Percentiles rank a stretch among this genome's conserved stretches.
Conservation (phyloP, 2,888 invertebrate species). For the Dasysyrphus albostriatus region DNA sequence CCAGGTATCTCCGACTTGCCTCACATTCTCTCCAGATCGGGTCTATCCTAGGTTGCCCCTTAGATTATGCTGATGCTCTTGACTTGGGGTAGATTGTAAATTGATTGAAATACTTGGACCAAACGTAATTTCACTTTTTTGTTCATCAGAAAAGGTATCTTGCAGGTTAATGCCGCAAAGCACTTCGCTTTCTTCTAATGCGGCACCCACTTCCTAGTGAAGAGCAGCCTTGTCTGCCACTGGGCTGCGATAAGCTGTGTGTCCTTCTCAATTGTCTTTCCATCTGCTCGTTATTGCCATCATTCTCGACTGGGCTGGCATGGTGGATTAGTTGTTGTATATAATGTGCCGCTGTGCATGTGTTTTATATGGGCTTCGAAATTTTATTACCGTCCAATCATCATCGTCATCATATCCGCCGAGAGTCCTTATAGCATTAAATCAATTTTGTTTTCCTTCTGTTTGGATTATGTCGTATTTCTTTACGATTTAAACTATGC, state of each 20-base stretch:
- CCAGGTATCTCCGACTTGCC: slow-evolving; percentile 30
- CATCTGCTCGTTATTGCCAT: slow-evolving; percentile 35
- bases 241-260: background rate
- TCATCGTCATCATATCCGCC: slow-evolving; percentile 62
- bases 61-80: slow-evolving; percentile 42
- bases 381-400: slow-evolving; percentile 72
- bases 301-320: background rate
- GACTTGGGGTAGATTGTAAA: slow-evolving; percentile 66
- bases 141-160: slow-evolving; percentile 36
- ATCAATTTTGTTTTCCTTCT: slow-evolving; percentile 50
- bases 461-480: slow-evolving; percentile 16
- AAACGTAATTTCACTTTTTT: slow-evolving; percentile 55
- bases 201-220: slow-evolving; percentile 6
- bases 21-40: background rate
- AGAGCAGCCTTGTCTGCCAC: background rate
- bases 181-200: slow-evolving; percentile 44
- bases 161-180: slow-evolving; percentile 66
- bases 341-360: slow-evolving; percentile 37
- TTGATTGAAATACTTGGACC: slow-evolving; percentile 75
- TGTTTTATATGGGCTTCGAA: slow-evolving; percentile 67
- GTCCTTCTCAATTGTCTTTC: slow-evolving; percentile 30
- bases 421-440: slow-evolving; percentile 56
- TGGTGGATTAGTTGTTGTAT: slow-evolving; percentile 1
- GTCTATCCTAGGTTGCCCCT: slow-evolving; percentile 13
- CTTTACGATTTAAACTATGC: slow-evolving; percentile 23